Percentiles rank a stretch among this genome's conserved stretches.
phyloP scores from a whole-genome alignment of 2,113 vertebrate genomes.

The Merops nubicus region DNA sequence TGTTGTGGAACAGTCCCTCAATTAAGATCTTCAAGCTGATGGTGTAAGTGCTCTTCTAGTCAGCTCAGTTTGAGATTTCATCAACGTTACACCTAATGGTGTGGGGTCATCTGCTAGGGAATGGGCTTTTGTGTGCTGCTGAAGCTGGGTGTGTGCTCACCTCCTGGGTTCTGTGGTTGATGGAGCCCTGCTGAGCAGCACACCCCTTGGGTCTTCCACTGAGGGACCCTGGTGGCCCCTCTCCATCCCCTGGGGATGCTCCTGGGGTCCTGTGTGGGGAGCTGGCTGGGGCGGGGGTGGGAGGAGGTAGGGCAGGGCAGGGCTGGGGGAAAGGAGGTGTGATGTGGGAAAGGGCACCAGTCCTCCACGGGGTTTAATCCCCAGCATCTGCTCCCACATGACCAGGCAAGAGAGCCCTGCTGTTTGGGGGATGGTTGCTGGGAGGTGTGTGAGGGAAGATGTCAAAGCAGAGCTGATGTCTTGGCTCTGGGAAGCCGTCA shows the following conservation, averaged over 20 bases:
- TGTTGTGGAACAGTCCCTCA: neutral
- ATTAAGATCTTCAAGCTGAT: neutral
- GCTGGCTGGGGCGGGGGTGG: neutral
- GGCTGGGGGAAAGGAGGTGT: neutral
- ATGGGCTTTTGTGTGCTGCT: accelerated
- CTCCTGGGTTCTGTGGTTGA: neutral
- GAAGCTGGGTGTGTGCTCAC: neutral
- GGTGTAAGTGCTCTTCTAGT: neutral
- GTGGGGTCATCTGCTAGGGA: neutral
- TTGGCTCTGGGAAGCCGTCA: neutral
- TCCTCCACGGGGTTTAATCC: neutral
- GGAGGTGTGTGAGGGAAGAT: neutral
- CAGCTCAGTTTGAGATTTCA: neutral
- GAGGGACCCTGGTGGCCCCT: accelerated
- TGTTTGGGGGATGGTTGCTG: neutral
- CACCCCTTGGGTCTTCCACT: neutral
- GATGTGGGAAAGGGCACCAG: neutral
- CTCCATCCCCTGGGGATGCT: accelerated
- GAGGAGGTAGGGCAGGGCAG: neutral
- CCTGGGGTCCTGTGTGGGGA: accelerated
- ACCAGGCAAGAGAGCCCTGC: neutral
- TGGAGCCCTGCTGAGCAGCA: neutral
- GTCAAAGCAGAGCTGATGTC: neutral
- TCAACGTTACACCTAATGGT: accelerated
- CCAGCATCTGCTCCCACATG: neutral